Percentiles rank a stretch among this genome's conserved stretches.
phyloP scores from a whole-genome alignment of 2,797 vertebrate species.

The Chanos chanos region DNA sequence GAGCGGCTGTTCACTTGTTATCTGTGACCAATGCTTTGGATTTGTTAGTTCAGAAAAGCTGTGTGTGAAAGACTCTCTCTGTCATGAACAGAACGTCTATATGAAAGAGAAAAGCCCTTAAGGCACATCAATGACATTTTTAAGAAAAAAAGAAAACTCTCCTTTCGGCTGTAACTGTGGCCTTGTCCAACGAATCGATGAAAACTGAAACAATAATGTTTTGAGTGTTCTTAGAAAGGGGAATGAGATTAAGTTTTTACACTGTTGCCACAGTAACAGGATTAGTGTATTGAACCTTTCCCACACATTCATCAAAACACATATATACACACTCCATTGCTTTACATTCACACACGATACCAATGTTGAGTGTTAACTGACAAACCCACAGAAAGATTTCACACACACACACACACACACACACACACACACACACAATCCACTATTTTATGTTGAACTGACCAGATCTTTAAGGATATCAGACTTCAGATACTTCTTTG shows the following conservation, averaged over 20 bases:
- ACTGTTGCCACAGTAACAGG: conserved; percentile 5
- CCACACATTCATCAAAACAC: too few species aligned
- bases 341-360: too few species aligned
- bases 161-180: not conserved
- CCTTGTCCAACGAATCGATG: conserved; percentile 1
- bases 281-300: too few species aligned
- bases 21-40: conserved; percentile 45
- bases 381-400: not conserved
- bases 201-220: conserved; percentile 9
- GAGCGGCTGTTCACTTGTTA: conserved; percentile 7
- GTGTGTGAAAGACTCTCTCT: not conserved
- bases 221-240: not conserved
- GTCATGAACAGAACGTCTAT: not conserved
- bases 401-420: not conserved
- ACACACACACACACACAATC: not conserved
- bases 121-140: too few species aligned
- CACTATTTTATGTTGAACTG: not conserved
- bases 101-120: too few species aligned
- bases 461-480: not conserved
- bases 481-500: too few species aligned
- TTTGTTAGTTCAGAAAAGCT: conserved; percentile 12
- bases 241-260: conserved; percentile 6
- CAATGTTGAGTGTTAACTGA: not conserved
- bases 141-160: not conserved
- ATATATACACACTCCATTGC: too few species aligned